Evolutionary conservation across 2,797 vertebrate genomes (phyloP).

Genomic region (Eulemur rubriventer): DNA sequence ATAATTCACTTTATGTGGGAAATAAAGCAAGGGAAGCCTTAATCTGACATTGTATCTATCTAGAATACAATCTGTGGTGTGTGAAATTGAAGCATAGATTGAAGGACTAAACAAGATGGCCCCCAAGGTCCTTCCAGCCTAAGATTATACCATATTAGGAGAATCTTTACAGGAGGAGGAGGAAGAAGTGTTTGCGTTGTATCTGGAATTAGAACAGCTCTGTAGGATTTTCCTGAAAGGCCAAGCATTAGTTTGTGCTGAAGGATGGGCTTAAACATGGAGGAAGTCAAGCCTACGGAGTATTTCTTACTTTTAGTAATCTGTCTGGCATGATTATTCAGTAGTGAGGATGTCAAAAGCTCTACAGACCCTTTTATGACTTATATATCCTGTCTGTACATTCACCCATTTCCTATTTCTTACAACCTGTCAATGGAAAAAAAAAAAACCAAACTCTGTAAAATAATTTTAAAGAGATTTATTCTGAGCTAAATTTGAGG

Average conservation of each 20-base stretch:
- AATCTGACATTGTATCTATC: neutral
- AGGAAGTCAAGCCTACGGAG: neutral
- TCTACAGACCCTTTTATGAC: neutral
- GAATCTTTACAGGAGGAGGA: neutral
- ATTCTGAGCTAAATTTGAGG: too few relatives aligned
- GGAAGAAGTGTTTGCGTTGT: neutral
- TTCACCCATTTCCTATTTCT: neutral
- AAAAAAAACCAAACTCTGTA: too few relatives aligned
- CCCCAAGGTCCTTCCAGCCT: neutral
- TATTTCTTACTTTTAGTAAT: neutral
- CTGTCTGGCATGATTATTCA: neutral
- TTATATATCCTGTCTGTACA: neutral
- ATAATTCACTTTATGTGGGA: neutral
- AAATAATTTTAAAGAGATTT: too few relatives aligned
- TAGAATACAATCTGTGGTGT: neutral
- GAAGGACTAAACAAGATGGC: neutral
- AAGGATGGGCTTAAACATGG: neutral
- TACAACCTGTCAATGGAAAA: too few relatives aligned
- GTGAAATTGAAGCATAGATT: neutral
- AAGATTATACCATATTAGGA: neutral
- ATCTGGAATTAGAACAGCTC: neutral
- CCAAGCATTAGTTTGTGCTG: neutral
- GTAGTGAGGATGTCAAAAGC: neutral
- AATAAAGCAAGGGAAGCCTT: slow-evolving; percentile 4
- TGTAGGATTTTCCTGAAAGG: neutral